Evolutionary conservation across 1,140 invertebrate genomes (phyloP).

Genomic region (Pseudachorutes palmiensis): DNA sequence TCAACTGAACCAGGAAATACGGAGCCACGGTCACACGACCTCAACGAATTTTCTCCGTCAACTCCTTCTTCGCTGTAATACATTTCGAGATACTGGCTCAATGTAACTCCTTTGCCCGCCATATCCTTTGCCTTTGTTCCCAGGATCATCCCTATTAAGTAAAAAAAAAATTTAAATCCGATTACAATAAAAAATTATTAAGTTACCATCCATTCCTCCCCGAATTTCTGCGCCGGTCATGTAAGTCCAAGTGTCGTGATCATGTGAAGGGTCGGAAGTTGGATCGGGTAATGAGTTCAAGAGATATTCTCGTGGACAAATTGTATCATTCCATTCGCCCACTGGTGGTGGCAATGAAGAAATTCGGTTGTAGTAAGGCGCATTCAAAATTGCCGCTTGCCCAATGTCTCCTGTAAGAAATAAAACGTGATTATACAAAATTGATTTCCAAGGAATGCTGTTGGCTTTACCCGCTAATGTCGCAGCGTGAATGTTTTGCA

Average conservation of each 20-base stretch:
- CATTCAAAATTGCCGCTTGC: conserved; percentile 36
- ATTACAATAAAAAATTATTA: not conserved
- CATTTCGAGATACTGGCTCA: conserved; percentile 32
- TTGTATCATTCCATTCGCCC: conserved; percentile 28
- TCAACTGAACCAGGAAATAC: conserved; percentile 13
- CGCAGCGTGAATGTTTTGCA: conserved; percentile 29
- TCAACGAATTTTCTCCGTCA: conserved; percentile 19
- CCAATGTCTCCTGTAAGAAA: conserved; percentile 29
- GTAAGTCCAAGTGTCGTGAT: conserved; percentile 21
- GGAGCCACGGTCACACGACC: conserved; percentile 26
- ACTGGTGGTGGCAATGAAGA: conserved; percentile 5
- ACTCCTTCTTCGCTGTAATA: conserved; percentile 36
- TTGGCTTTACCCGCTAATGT: conserved; percentile 24
- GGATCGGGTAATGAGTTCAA: conserved; percentile 15
- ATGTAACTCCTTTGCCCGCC: not conserved
- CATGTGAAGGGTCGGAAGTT: not conserved
- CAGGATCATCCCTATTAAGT: conserved; percentile 23
- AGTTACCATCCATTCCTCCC: conserved; percentile 35
- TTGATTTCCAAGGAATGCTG: not conserved
- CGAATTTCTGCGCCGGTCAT: conserved; percentile 36
- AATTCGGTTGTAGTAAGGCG: not conserved
- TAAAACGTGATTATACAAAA: conserved; percentile 1
- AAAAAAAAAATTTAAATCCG: not conserved
- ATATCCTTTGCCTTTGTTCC: not conserved
- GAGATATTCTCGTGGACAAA: conserved; percentile 33